phyloP scores from a whole-genome alignment of 2,797 vertebrate genomes.

The Coluber constrictor region DNA sequence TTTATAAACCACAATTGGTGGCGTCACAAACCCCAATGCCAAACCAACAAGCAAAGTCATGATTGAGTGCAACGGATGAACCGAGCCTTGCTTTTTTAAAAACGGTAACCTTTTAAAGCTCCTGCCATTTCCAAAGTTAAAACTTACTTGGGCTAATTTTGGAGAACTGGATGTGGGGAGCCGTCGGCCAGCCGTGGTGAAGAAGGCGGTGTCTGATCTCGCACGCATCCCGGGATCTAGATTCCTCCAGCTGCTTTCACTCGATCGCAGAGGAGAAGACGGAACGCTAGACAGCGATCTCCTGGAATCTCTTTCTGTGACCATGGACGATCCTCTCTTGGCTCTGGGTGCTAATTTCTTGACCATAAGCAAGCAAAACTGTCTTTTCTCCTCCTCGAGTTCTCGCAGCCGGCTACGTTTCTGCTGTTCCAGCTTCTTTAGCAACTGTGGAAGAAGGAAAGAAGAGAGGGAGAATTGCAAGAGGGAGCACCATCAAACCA shows the following conservation, averaged over 20 bases:
- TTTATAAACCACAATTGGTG: neutral
- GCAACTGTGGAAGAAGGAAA: neutral
- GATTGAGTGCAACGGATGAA: neutral
- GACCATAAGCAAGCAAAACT: slow-evolving; percentile 45
- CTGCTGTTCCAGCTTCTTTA: slow-evolving; percentile 40
- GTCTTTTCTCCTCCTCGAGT: slow-evolving; percentile 45
- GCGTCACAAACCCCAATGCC: neutral
- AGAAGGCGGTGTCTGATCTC: neutral
- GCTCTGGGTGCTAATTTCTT: slow-evolving; percentile 31
- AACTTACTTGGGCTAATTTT: neutral
- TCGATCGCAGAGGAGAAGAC: slow-evolving; percentile 8
- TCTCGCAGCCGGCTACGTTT: slow-evolving; percentile 37
- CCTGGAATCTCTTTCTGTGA: neutral
- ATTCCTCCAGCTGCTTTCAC: slow-evolving; percentile 16
- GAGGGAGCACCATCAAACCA: neutral
- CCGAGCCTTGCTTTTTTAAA: no score
- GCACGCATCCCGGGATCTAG: neutral
- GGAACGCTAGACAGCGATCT: neutral
- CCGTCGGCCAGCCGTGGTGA: neutral
- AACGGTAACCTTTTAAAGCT: neutral
- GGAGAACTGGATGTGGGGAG: neutral
- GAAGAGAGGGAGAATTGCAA: neutral
- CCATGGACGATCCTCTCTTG: neutral
- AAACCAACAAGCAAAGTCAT: neutral
- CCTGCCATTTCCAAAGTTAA: no score